Evolutionary conservation across 2,888 invertebrate genomes (phyloP).

Genomic region (Barypeithes pellucidus): DNA sequence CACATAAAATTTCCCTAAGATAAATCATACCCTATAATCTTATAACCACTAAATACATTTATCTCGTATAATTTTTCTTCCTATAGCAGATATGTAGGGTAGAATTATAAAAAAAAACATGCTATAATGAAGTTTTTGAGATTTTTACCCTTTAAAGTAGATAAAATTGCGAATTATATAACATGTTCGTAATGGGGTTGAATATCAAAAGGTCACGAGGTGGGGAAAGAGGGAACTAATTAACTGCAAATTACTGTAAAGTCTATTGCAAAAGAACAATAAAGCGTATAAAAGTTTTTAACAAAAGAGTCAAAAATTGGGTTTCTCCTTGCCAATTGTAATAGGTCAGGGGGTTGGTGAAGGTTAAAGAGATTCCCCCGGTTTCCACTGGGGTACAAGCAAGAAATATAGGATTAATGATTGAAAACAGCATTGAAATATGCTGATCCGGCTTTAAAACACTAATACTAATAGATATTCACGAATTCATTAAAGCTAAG

Average conservation of each 20-base stretch:
- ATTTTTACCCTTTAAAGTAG: background rate
- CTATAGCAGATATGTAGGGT: too few species aligned
- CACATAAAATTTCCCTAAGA: conserved; percentile 13
- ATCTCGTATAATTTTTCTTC: too few species aligned
- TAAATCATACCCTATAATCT: conserved; percentile 18
- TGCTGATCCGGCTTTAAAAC: background rate
- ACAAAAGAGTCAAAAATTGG: background rate
- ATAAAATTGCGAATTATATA: conserved; percentile 27
- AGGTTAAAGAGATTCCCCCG: background rate
- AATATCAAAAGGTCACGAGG: conserved; percentile 38
- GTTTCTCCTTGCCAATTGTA: background rate
- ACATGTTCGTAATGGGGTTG: conserved; percentile 22
- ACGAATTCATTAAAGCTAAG: background rate
- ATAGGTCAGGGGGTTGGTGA: conserved; percentile 2
- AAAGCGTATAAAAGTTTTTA: background rate
- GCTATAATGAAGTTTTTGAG: background rate
- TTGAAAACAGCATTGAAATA: background rate
- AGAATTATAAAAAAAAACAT: conserved; percentile 1
- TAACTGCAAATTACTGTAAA: background rate
- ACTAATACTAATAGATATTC: background rate
- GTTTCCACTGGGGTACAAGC: background rate
- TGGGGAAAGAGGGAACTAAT: background rate
- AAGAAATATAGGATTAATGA: background rate
- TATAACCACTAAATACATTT: conserved; percentile 23
- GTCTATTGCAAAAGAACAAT: background rate